Evolutionary conservation across 2,888 invertebrate species (phyloP), one percentile per base, ranked within the genome.

Genomic region (Zeuzera pyrina): DNA sequence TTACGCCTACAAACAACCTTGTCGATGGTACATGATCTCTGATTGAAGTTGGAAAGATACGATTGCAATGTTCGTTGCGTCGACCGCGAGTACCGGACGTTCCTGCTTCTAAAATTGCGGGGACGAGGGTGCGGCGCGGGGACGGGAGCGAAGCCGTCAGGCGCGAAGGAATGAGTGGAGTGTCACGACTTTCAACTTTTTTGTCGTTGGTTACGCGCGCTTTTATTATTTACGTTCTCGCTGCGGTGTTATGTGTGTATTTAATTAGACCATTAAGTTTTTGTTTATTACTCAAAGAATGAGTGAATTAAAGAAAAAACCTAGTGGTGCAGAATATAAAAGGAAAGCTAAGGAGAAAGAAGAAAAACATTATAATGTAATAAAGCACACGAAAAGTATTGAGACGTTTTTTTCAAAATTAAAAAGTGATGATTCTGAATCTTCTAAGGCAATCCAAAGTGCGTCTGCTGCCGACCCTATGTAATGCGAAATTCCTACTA

Each of bases 351-450:
- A 31, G 11, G 27, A 31, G n/a, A 31, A 31, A 31, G 31, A 27
- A 23, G 31, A 31, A 25, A 25, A 10, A 31, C 31, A 25, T 25
- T 12, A 31, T 26, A 31, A 25, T 31, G 27, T 26, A 25, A 31
- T 31, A 31, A 26, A 25, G 27, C 25, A 31, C 25, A 31, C 25
- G 31, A 31, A 31, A 25, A 26, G 26, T 31, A 31, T 31, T 31
- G 31, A 31, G 16, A 31, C 15, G 15, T 25, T 31, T 27, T 31
- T 31, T 25, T 19, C 12, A 30, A 30, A 30, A 30, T 15, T 12
- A 30, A 30, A 30, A 30, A 30, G 30, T 30, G 23, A 30, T 19
- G 30, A 30, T 30, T n/a, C n/a, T n/a, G n/a, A n/a, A n/a, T n/a
- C n/a, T n/a, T n/a, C n/a, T n/a, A n/a, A n/a, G n/a, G n/a, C n/a